These are phyloP conservation scores for Brachyptera putata DNA, from an alignment of 2,888 invertebrate genomes.

Conservation along the genomic window DNA sequence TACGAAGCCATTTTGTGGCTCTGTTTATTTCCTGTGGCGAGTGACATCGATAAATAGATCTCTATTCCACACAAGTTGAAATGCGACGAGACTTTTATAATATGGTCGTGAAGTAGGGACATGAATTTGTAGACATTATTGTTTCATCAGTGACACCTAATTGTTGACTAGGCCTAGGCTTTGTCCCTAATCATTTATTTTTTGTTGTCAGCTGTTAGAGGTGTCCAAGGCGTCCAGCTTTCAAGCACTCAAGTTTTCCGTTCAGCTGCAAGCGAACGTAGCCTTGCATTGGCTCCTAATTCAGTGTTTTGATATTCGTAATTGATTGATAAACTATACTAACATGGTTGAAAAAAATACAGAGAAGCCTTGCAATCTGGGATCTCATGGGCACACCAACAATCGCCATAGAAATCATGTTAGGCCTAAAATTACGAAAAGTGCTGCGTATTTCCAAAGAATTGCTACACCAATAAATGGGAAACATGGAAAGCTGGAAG, in stretches of 20 bases:
- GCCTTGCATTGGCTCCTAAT: constrained; percentile 2
- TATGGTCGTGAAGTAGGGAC: too few species aligned
- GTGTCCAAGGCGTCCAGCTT: too few species aligned
- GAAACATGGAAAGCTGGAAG: constrained; percentile 32
- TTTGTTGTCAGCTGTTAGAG: constrained; percentile 8
- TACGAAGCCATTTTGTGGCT: neutral
- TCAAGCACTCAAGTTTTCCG: too few species aligned
- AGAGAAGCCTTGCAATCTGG: constrained; percentile 25
- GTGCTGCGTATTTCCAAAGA: constrained; percentile 30
- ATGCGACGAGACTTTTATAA: too few species aligned
- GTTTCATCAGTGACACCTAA: neutral
- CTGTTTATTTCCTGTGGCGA: neutral
- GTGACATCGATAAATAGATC: neutral
- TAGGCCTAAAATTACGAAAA: constrained; percentile 30
- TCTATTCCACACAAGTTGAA: too few species aligned
- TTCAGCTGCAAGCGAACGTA: constrained; percentile 1
- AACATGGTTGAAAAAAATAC: constrained; percentile 31
- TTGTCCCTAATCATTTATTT: neutral
- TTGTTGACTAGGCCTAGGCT: neutral
- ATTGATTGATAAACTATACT: too few species aligned
- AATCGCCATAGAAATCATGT: constrained; percentile 30
- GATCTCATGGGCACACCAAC: constrained; percentile 27
- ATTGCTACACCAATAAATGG: constrained; percentile 31
- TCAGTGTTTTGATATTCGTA: too few species aligned
- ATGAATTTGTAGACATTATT: neutral